Conservation (phyloP, 2,113 vertebrate species). For the Hepsetus odoe region DNA sequence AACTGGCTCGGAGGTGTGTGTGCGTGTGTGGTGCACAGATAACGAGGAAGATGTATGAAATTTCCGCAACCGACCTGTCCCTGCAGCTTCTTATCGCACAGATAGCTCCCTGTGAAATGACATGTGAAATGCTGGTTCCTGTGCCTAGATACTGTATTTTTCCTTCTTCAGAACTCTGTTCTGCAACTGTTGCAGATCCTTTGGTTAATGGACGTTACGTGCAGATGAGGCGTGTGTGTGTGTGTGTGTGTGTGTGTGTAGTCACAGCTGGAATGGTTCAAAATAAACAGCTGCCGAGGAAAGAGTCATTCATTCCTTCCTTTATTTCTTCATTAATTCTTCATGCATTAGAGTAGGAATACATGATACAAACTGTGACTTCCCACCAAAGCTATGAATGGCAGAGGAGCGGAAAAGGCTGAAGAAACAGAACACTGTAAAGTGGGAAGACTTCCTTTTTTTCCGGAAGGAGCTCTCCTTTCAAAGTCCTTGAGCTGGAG, state of each 20-base stretch:
- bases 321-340: slow-evolving; percentile 24
- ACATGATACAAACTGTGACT: not conserved
- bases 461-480: not conserved
- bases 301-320: slow-evolving; percentile 3
- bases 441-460: not conserved
- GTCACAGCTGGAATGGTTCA: slow-evolving; percentile 12
- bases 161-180: not conserved
- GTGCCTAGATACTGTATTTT: not conserved
- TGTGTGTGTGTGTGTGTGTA: slow-evolving; percentile 5
- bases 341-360: slow-evolving; percentile 3
- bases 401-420: not conserved
- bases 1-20: slow-evolving; percentile 23
- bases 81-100: slow-evolving; percentile 39
- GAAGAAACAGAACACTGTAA: not conserved
- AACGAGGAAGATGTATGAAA: slow-evolving; percentile 26
- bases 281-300: slow-evolving; percentile 5
- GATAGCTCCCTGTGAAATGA: slow-evolving; percentile 25
- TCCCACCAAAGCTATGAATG: not conserved
- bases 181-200: not conserved
- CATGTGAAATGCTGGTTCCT: slow-evolving; percentile 9
- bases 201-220: not conserved
- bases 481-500: not conserved
- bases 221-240: not conserved
- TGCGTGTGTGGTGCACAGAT: slow-evolving; percentile 40
- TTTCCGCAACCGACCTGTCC: slow-evolving; percentile 10